Evolutionary conservation across 1,140 invertebrate genomes (phyloP), one percentile per base, ranked within the genome.

Genomic region (Parasteatoda tepidariorum): DNA sequence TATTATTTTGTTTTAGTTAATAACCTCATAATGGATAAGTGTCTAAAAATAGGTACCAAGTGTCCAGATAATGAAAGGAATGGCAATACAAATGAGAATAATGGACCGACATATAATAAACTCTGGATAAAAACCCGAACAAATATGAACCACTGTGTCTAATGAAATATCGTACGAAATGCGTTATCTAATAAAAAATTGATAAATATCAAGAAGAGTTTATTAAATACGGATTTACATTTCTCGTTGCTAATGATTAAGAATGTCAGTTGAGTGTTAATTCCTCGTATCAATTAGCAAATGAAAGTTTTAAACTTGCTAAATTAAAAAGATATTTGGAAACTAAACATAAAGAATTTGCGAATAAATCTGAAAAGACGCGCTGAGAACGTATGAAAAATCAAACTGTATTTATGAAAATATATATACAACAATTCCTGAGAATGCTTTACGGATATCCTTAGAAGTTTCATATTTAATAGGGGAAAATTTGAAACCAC

Each of bases 321-420:
- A 41, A 48, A 64, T 75, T 75, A 73, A 75, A 70, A 75, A 75
- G 24, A 48, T 24, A 75, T 64, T 64, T 28, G 59, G 59, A 75
- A 75, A 75, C 34, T 30, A 75, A 64, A 28, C 33, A 38, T 67
- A 75, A 48, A 75, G 22, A 75, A 62, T 75, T 75, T 41, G 31
- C 54, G 64, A 75, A 64, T 64, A 62, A 75, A 75, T 64, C 33
- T 75, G 57, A 75, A 84, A 86, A 84, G 11, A 61, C 24, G 9
- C 7, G 30, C 54, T 82, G 28, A 82, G 26, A 28, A 70, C 3
- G 22, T 24, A 61, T 62, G 78, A 34, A 83, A 74, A 66, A 41
- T 68, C 70, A 79, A 68, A 78, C 11, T 70, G 54, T 41, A 83
- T 38, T 83, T 54, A 15, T 78, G n/a, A 59, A 74, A 62, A 62